Evolutionary conservation across 1,140 invertebrate species (phyloP), one percentile per base, ranked within the genome.

Genomic region (Eupeodes corollae): DNA sequence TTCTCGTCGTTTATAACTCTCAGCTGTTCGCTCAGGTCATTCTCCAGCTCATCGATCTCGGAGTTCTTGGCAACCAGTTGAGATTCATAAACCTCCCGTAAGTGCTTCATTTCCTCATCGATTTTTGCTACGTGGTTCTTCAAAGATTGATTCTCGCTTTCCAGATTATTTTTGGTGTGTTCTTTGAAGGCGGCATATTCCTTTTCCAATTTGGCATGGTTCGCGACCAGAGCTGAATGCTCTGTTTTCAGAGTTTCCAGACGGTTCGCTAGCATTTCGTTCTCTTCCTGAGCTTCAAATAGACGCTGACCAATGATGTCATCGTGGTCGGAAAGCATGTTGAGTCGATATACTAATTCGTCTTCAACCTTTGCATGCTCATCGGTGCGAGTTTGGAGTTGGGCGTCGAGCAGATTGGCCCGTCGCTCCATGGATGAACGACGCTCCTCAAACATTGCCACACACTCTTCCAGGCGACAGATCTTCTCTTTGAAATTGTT

Each of bases 1-100:
- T 66, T 70, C 58, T 79, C 74, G 52, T 70, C 70, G 21, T 74
- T 65, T 32, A 76, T 55, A 33, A 73, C 72, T 55, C 78, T 70
- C 46, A 80, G 70, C 60, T 82, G 79, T n/a, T 63, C 67, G 51
- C 75, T 78, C 46, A 79, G 71, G 54, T 80, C 77, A 26, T 63
- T 59, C 56, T 81, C 78, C 38, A 78, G 58, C 52, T 76, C 75
- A 51, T 81, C 78, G 37, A 77, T 70, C 46, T 80, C 77, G 13
- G 59, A 69, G 34, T 70, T 68, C 53, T 75, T 76, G 44, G 71
- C 66, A 6, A 66, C 61, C 51, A 77, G 50, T 41, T 75, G 67
- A 31, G 64, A 61, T 52, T 75, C 73, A 59, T 75, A 72, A 26
- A 78, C 73, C 33, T 68, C 58, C 12, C 72, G 69, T 42, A 75